Base-by-base conservation (phyloP, 2,888 invertebrate genomes). In the Agonopterix heracliana region DNA sequence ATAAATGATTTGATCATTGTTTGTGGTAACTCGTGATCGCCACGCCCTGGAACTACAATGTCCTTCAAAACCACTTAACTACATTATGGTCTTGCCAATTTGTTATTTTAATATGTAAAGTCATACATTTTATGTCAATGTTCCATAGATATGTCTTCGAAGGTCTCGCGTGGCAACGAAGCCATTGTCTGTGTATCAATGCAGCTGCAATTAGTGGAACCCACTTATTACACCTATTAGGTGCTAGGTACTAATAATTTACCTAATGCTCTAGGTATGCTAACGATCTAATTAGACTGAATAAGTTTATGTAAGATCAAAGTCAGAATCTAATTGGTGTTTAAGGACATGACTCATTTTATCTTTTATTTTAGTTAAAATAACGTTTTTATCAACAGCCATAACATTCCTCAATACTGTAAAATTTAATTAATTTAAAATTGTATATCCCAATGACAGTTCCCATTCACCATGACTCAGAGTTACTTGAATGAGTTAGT, bases 61-160 rank as follows among this genome's bases (percentile, higher is more conserved):
- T 78, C 80, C 81, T 81, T 81, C 74, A 70, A 68, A 73, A 73
- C 68, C 76, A 79, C 78, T 80, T 74, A 71, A 63, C 66, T 71
- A 60, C 52, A 12, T 12, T 12, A 13, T n/a, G 12, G 11, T 41
- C 9, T 41, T 12, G 12, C 41, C 13, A 41, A 13, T 41, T 41
- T 9, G 12, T 41, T 12, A 12, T 41, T 41, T 11, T 41, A 41
- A n/a, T 38, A 41, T 41, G n/a, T 12, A 41, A 12, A 41, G 10
- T 11, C 41, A n/a, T 26, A 26, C 11, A 9, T 41, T 41, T 41
- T 4, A 41, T 13, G 12, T 9, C 41, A 7, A 41, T 9, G 12
- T 41, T 9, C 41, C 41, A 63, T 61, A 66, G 65, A 54, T 53
- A 64, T 64, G 64, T 62, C 57, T 53, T 54, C 60, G 74, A 79